Evolutionary conservation across 2,888 invertebrate genomes (phyloP).

Genomic region (Agrilus cyanescens): DNA sequence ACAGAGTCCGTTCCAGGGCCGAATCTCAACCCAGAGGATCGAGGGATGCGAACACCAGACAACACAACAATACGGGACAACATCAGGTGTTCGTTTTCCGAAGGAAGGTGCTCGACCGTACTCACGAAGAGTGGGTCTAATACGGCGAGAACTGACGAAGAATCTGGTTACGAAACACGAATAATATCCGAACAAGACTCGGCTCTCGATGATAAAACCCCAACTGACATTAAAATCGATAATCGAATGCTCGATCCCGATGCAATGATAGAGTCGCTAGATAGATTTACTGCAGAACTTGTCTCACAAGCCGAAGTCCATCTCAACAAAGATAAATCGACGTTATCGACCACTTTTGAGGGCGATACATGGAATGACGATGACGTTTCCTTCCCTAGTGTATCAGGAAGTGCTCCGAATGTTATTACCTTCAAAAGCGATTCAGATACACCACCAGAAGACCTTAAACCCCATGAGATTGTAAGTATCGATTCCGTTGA

Average conservation of each 20-base stretch:
- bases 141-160: slow-evolving; percentile 1
- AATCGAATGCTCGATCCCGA: slow-evolving; percentile 46
- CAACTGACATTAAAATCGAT: slow-evolving; percentile 16
- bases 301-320: slow-evolving; percentile 50
- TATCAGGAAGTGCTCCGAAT: slow-evolving; percentile 63
- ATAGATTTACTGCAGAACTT: slow-evolving; percentile 50
- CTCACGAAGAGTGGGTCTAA: slow-evolving; percentile 40
- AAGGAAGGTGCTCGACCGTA: slow-evolving; percentile 29
- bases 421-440: slow-evolving; percentile 57
- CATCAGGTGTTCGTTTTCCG: slow-evolving; percentile 34
- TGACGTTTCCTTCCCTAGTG: slow-evolving; percentile 69
- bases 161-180: slow-evolving; percentile 22
- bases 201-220: no score
- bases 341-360: slow-evolving; percentile 23
- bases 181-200: no score
- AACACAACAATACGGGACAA: slow-evolving; percentile 19
- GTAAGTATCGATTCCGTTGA: slow-evolving; percentile 16
- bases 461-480: not conserved
- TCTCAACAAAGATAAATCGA: slow-evolving; percentile 33
- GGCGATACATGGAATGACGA: slow-evolving; percentile 73
- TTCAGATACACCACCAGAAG: slow-evolving; percentile 20
- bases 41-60: slow-evolving; percentile 6
- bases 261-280: slow-evolving; percentile 55
- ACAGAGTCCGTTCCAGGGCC: slow-evolving; percentile 19
- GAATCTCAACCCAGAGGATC: slow-evolving; percentile 26